phyloP scores from a whole-genome alignment of 2,797 vertebrate species.

The Amphiprion clarkii region DNA sequence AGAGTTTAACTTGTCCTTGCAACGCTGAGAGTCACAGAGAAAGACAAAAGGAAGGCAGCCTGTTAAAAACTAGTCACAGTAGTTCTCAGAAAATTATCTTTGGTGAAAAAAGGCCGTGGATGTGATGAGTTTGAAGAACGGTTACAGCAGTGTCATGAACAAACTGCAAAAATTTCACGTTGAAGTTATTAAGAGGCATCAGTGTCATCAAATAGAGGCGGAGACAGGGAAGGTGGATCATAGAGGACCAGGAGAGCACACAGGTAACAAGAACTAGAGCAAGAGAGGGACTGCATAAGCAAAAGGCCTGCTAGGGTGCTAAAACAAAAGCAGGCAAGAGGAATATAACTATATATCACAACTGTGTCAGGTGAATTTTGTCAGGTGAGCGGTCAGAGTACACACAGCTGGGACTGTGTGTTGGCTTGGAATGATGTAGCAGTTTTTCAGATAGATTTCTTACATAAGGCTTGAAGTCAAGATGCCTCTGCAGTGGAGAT shows the following conservation, averaged over 20 bases:
- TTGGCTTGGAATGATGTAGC: constrained; percentile 27
- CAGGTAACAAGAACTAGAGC: not conserved
- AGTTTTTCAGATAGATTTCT: constrained; percentile 3
- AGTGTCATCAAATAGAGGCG: not conserved
- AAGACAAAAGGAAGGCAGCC: not conserved
- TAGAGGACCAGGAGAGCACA: not conserved
- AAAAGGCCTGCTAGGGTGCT: not conserved
- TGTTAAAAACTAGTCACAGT: constrained; percentile 20
- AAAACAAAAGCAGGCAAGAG: not conserved
- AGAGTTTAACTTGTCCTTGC: constrained; percentile 98
- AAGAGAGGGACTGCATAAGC: not conserved
- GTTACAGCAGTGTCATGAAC: not conserved
- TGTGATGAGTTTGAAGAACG: not conserved
- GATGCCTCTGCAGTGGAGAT: constrained; percentile 3
- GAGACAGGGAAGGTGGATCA: not conserved
- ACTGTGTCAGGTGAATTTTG: constrained; percentile 17
- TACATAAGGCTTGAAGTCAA: constrained; percentile 22
- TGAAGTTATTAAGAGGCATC: not conserved
- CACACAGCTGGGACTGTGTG: constrained; percentile 10
- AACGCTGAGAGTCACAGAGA: constrained; percentile 85
- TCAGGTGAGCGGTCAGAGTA: constrained; percentile 47
- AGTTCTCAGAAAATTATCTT: not conserved
- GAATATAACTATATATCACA: not conserved
- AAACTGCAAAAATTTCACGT: not conserved
- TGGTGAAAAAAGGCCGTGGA: not conserved